Percentiles rank a stretch among this genome's conserved stretches.
phyloP scores from a whole-genome alignment of 1,140 invertebrate genomes.

The Dermatophagoides farinae region DNA sequence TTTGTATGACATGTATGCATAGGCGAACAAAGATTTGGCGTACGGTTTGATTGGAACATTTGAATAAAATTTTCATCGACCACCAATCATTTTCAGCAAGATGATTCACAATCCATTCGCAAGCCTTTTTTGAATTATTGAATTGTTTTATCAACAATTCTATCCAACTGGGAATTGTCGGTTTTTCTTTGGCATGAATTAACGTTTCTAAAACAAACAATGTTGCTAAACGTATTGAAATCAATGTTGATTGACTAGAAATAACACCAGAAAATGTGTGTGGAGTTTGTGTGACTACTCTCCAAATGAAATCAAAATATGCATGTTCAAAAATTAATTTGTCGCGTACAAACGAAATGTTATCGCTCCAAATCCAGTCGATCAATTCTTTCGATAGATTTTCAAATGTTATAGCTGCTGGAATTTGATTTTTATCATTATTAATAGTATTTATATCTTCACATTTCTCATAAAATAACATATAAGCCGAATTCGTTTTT shows the following conservation, averaged over 20 bases:
- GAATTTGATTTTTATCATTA: background rate
- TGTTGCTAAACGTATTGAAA: conserved; percentile 65
- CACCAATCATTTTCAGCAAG: conserved; percentile 83
- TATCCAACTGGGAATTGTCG: conserved; percentile 89
- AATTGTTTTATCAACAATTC: conserved; percentile 83
- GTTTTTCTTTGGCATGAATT: conserved; percentile 90
- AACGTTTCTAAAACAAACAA: conserved; percentile 89
- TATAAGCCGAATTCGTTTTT: conserved; percentile 91
- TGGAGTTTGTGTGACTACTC: conserved; percentile 77
- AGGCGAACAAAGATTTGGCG: conserved; percentile 44
- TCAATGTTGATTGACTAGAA: conserved; percentile 39
- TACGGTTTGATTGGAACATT: conserved; percentile 81
- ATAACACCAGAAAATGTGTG: conserved; percentile 44
- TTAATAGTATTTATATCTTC: conserved; percentile 2
- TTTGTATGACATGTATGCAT: conserved; percentile 78
- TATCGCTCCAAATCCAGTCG: conserved; percentile 79
- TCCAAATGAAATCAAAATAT: conserved; percentile 89
- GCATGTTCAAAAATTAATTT: conserved; percentile 88
- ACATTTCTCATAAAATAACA: conserved; percentile 79
- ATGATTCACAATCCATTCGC: conserved; percentile 74
- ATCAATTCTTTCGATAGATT: background rate
- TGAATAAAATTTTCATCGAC: conserved; percentile 80
- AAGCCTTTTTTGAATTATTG: conserved; percentile 65
- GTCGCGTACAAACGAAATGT: conserved; percentile 79
- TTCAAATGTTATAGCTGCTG: background rate